Conservation (phyloP, 2,888 invertebrate genomes). For the Synergus laeviventris region DNA sequence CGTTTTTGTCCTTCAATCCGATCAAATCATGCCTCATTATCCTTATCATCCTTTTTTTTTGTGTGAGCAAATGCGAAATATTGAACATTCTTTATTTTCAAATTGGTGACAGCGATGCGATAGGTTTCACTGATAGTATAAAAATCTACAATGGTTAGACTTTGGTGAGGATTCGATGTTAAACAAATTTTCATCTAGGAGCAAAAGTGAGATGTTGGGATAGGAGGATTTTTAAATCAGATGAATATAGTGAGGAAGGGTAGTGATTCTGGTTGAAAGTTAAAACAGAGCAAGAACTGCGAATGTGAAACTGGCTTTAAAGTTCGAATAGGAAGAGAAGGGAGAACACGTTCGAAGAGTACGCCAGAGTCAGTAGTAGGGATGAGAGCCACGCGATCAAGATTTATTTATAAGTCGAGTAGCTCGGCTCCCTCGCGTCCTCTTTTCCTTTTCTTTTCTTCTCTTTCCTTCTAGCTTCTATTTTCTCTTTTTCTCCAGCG, state of each 20-base stretch:
- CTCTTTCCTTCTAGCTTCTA: conserved; percentile 44
- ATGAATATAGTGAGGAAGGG: conserved; percentile 26
- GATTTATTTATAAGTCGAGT: conserved; percentile 75
- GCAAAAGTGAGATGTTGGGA: neutral
- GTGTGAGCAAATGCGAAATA: neutral
- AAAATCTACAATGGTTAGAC: neutral
- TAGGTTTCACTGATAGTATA: no score
- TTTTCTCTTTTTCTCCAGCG: conserved; percentile 38
- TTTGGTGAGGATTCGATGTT: neutral
- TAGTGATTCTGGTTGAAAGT: conserved; percentile 19
- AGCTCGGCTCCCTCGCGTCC: conserved; percentile 54
- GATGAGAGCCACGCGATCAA: conserved; percentile 76
- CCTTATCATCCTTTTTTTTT: neutral
- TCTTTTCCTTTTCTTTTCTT: conserved; percentile 49
- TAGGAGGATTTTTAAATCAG: neutral
- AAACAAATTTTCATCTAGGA: neutral
- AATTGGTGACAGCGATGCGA: neutral
- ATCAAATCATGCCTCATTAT: conserved; percentile 11
- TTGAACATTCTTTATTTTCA: neutral
- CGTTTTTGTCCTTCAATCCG: conserved; percentile 13
- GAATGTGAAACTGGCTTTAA: conserved; percentile 42
- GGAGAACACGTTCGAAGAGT: conserved; percentile 59
- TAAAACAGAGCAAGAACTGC: conserved; percentile 30
- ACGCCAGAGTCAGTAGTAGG: conserved; percentile 64
- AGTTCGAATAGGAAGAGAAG: conserved; percentile 44